A percentile compares a stretch with the other conserved stretches of the same genome.
Conservation (phyloP, 2,113 vertebrate species). For the Alaudala cheleensis region DNA sequence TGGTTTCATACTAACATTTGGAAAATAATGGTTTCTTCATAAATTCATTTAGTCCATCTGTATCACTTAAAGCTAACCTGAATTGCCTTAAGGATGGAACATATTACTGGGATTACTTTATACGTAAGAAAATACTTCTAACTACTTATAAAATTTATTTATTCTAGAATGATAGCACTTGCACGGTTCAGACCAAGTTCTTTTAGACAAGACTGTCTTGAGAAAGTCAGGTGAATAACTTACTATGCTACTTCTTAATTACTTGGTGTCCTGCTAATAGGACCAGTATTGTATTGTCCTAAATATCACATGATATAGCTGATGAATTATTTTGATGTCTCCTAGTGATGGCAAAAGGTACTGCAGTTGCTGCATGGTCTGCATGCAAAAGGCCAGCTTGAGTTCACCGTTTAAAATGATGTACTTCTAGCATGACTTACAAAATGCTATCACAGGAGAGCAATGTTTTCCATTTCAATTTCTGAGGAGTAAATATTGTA, state of each 20-base stretch:
- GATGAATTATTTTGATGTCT: background rate
- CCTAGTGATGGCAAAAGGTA: background rate
- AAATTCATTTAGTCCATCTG: background rate
- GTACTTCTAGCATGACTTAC: background rate
- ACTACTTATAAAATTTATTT: background rate
- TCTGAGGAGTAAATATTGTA: background rate
- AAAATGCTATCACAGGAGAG: background rate
- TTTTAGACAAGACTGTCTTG: background rate
- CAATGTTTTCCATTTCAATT: background rate
- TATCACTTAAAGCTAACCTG: background rate
- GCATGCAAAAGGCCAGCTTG: background rate
- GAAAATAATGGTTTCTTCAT: background rate
- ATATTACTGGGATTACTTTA: background rate
- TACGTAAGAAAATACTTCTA: background rate
- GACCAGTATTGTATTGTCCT: background rate
- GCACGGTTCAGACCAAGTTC: background rate
- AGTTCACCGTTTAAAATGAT: background rate
- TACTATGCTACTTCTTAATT: background rate
- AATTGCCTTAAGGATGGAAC: background rate
- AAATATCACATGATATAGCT: rapidly evolving
- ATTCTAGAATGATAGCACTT: background rate
- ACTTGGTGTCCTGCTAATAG: background rate
- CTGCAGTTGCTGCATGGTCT: background rate
- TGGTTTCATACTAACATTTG: background rate
- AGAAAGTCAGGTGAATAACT: background rate